phyloP scores from a whole-genome alignment of 2,888 invertebrate species.

The Lasioglossum pauxillum region DNA sequence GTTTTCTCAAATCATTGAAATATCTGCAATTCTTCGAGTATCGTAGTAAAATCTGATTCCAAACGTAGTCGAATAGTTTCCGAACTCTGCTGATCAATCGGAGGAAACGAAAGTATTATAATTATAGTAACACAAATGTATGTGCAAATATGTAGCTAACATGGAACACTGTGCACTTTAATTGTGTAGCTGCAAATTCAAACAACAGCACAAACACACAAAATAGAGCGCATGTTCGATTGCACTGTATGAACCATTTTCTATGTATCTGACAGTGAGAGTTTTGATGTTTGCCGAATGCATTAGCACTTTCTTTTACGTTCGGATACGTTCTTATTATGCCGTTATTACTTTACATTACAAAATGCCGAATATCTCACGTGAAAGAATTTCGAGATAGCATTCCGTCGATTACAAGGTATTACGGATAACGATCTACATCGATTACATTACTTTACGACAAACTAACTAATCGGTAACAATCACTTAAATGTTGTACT shows the following conservation, averaged over 20 bases:
- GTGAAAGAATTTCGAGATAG: not conserved
- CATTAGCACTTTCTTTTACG: constrained; percentile 80
- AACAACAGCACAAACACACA: constrained; percentile 74
- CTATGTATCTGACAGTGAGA: constrained; percentile 84
- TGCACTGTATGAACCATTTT: constrained; percentile 81
- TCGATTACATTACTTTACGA: constrained; percentile 2
- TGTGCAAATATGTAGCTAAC: constrained; percentile 61
- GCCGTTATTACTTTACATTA: constrained; percentile 45
- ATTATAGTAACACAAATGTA: constrained; percentile 44
- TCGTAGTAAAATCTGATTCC: not conserved
- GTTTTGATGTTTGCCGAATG: constrained; percentile 84
- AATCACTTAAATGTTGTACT: constrained; percentile 30
- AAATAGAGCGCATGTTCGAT: constrained; percentile 82
- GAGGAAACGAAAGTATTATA: constrained; percentile 28
- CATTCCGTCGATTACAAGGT: not conserved
- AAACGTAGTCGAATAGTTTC: not conserved
- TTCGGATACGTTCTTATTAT: constrained; percentile 61
- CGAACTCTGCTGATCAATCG: not conserved
- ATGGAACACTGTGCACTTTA: constrained; percentile 67
- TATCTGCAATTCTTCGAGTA: not conserved
- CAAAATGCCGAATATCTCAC: constrained; percentile 24
- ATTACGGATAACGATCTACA: not conserved
- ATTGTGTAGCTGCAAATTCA: constrained; percentile 69
- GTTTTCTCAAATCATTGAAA: constrained; percentile 10
- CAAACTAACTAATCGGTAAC: constrained; percentile 21